phyloP scores from a whole-genome alignment of 1,140 invertebrate species.

The Uloborus diversus region DNA sequence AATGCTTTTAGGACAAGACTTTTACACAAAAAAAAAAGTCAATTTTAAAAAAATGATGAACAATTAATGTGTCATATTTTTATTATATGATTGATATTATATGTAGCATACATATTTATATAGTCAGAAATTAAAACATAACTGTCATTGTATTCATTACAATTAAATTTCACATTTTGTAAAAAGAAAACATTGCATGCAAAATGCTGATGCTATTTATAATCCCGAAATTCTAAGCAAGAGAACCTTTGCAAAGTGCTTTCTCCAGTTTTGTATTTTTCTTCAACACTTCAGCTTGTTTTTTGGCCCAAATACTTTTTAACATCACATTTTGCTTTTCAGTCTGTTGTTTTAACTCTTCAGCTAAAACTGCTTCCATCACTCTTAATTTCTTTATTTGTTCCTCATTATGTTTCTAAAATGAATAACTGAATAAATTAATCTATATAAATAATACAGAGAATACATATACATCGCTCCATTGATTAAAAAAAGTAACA shows the following conservation, averaged over 20 bases:
- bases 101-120: no score
- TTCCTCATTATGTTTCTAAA: not conserved
- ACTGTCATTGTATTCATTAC: not conserved
- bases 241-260: no score
- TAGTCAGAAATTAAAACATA: not conserved
- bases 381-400: not conserved
- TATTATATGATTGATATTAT: no score
- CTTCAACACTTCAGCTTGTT: not conserved
- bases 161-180: not conserved
- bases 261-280: not conserved
- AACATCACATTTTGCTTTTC: not conserved
- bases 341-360: not conserved
- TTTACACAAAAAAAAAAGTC: not conserved
- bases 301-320: conserved; percentile 10
- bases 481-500: no score
- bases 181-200: no score
- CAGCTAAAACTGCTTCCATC: not conserved
- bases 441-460: no score
- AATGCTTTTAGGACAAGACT: not conserved
- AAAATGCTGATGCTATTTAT: no score
- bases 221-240: no score
- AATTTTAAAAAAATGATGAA: no score
- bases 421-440: not conserved
- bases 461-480: no score
- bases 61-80: no score